phyloP scores from a whole-genome alignment of 2,113 vertebrate genomes.

The Podocnemis expansa region DNA sequence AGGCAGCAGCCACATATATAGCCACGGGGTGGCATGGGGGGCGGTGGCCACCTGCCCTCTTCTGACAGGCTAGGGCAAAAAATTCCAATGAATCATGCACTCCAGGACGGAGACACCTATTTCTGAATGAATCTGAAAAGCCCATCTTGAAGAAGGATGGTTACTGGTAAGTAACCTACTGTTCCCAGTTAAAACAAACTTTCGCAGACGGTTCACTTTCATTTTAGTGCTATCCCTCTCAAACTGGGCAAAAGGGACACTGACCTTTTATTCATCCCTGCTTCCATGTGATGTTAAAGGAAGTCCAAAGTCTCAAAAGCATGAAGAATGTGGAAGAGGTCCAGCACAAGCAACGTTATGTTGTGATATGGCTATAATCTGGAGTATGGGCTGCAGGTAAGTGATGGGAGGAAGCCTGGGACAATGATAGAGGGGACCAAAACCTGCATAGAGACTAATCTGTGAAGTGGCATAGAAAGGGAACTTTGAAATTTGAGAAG shows the following conservation, averaged over 20 bases:
- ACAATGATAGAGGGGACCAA: not conserved
- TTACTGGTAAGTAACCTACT: too few relatives aligned
- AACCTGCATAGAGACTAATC: not conserved
- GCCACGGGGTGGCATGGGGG: too few relatives aligned
- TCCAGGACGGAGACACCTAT: too few relatives aligned
- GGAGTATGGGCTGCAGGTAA: not conserved
- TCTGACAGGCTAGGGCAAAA: too few relatives aligned
- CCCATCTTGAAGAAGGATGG: too few relatives aligned
- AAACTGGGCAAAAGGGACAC: not conserved
- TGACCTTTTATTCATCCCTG: not conserved
- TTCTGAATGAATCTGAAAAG: too few relatives aligned
- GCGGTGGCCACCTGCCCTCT: too few relatives aligned
- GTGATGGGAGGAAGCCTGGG: not conserved
- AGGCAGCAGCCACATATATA: too few relatives aligned
- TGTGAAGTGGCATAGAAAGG: not conserved
- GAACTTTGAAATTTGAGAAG: slow-evolving; percentile 9
- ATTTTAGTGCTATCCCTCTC: not conserved
- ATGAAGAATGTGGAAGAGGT: not conserved
- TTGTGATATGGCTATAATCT: not conserved
- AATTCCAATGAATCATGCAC: too few relatives aligned
- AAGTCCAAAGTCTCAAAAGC: not conserved
- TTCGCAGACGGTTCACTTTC: not conserved
- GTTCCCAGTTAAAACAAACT: rapidly evolving
- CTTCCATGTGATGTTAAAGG: not conserved
- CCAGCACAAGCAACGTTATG: not conserved